Evolutionary conservation across 2,888 invertebrate species (phyloP), one percentile per base, ranked within the genome.

Genomic region (Synanthedon tipuliformis): DNA sequence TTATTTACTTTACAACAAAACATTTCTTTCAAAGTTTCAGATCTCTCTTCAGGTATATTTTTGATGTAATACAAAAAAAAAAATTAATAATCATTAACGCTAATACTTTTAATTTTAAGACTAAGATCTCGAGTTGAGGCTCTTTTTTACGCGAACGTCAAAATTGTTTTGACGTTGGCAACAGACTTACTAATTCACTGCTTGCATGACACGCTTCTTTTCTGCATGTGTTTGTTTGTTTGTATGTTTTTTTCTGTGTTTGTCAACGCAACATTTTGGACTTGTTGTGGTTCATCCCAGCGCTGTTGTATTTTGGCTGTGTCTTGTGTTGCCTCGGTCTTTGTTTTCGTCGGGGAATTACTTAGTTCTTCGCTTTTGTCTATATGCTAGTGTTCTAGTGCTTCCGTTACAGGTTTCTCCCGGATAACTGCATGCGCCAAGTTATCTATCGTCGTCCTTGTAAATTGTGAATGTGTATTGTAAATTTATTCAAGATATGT

Each of bases 211-310:
- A 68, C 66, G 83, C 79, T 79, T 68, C 69, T 75, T 79, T n/a
- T 68, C 69, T 75, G 84, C 83, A 87, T 85, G 78, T 34, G 34
- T 34, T 34, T 34, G 8, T 64, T 60, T 63, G 8, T 15, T 56
- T 55, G 54, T 53, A 54, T 50, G 54, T 51, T 57, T 57, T 57
- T 51, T 52, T 34, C 15, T 54, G 41, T 51, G 41, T 13, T 50
- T 34, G 27, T 65, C 59, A 68, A 76, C 75, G 68, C 81, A 79
- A 79, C 72, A 65, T 62, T n/a, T 67, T 66, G 66, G 68, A 74
- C 70, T 71, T 87, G 90, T 81, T 82, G 79, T 77, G 76, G 70
- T 71, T 79, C 82, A 81, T 76, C 64, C 68, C 70, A 78, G 79
- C 75, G 70, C 73, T 79, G 64, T 74, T 69, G 66, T 73, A 64